Conservation (phyloP, 2,888 invertebrate genomes). For the Hypercompe scribonia region DNA sequence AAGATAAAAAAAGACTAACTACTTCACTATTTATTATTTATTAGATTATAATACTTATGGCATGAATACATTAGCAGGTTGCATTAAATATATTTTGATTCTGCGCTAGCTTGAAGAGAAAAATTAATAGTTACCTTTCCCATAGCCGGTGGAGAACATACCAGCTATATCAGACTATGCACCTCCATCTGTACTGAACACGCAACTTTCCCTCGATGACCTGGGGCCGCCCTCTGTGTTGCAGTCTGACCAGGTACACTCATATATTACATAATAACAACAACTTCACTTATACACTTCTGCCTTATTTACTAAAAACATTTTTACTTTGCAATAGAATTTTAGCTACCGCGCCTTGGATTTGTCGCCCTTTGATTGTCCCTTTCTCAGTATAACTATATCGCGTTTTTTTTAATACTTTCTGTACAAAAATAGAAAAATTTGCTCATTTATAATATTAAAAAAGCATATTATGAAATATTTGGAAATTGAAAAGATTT, state of each 20-base stretch:
- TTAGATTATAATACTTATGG: too few species aligned
- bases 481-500: background rate
- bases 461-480: background rate
- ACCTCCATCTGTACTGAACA: slow-evolving; percentile 83
- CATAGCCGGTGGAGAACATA: slow-evolving; percentile 61
- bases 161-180: slow-evolving; percentile 76
- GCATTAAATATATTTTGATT: background rate
- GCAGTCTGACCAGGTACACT: slow-evolving; percentile 79
- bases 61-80: too few species aligned
- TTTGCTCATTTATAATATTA: background rate
- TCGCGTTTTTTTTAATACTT: too few species aligned
- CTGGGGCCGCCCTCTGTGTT: slow-evolving; percentile 83
- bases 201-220: slow-evolving; percentile 83
- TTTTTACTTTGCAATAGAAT: too few species aligned
- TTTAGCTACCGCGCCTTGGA: too few species aligned
- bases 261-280: background rate
- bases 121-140: background rate
- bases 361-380: too few species aligned
- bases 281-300: background rate
- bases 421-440: too few species aligned
- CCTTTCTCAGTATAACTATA: too few species aligned
- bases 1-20: too few species aligned
- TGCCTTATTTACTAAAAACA: background rate
- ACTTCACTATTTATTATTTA: too few species aligned
- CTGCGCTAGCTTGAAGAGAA: background rate